Evolutionary conservation across 1,140 invertebrate genomes (phyloP).

Genomic region (Temnothorax longispinosus): DNA sequence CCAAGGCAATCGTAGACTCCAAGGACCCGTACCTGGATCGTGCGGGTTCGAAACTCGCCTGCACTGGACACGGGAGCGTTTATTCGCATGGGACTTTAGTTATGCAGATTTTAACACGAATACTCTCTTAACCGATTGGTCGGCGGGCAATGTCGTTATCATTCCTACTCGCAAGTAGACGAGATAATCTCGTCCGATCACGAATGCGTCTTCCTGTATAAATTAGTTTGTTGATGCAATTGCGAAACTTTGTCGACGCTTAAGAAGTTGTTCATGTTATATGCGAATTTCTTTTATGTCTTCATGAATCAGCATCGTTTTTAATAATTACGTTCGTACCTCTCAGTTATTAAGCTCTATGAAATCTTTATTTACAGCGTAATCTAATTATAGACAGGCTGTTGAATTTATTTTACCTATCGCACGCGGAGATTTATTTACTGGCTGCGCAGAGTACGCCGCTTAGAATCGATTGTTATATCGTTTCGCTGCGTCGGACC

Average conservation of each 20-base stretch:
- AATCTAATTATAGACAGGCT: conserved; percentile 26
- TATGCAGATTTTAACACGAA: conserved; percentile 75
- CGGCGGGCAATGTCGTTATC: conserved; percentile 39
- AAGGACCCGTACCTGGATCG: conserved; percentile 29
- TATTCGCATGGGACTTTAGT: conserved; percentile 61
- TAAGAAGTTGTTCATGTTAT: background rate
- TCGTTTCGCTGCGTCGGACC: conserved; percentile 12
- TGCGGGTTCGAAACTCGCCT: conserved; percentile 23
- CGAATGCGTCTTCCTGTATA: background rate
- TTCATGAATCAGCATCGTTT: background rate
- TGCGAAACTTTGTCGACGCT: conserved; percentile 5
- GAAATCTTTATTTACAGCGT: conserved; percentile 12
- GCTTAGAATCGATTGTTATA: conserved; percentile 48
- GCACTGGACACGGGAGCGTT: conserved; percentile 44
- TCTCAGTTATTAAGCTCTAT: background rate
- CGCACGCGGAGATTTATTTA: conserved; percentile 32
- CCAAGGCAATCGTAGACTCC: conserved; percentile 28
- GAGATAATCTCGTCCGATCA: conserved; percentile 31
- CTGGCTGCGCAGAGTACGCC: background rate
- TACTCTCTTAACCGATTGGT: conserved; percentile 74
- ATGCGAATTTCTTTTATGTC: background rate
- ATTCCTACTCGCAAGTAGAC: conserved; percentile 15
- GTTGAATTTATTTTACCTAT: conserved; percentile 1
- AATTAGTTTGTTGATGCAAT: conserved; percentile 15
- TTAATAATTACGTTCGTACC: background rate